Base-by-base conservation (phyloP, 2,888 invertebrate genomes). In the Hydrotaea diabolus region DNA sequence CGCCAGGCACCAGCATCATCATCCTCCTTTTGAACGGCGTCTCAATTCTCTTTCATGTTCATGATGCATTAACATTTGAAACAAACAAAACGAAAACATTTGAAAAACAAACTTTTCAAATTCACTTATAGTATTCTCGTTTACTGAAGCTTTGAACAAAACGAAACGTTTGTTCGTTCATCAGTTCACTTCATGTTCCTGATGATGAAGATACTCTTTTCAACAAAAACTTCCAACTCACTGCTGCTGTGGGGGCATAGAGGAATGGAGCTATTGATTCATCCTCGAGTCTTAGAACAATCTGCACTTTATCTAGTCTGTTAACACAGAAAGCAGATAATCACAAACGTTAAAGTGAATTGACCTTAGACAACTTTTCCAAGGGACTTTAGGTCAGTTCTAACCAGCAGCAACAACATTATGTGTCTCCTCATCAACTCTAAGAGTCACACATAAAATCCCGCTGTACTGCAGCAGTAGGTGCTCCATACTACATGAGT, bases 51-150 rank as follows among this genome's bases (percentile, higher is more conserved):
- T 55, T 55, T 55, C 55, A 55, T 55, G 21, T 11, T 21, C 59
- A 59, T 8, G 49, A 15, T 26, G 59, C 59, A 59, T 26, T 59
- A 23, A 59, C 59, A 59, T 9, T 59, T 23, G 59, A 19, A 55
- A 55, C 21, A 11, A 55, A 59, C 23, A 59, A 26, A 15, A 15
- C 13, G 26, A 59, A 59, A 59, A 59, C 21, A 26, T 59, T 59
- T 59, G 23, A 1, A 59, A 59, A 23, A 59, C 26, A 59, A 59
- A 59, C 23, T 59, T 59, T 59, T 59, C 26, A 26, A 59, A 59
- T 59, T 59, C 59, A 59, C 59, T 49, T 49, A 49, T 49, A 49
- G 5, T 43, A n/a, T n/a, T n/a, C 31, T 31, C 31, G 31, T 31
- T 31, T 31, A 2, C 31, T 31, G 7, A 31, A 31, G 7, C 3